These are phyloP conservation scores for Drosophila subpulchrella DNA, from an alignment of 1,140 invertebrate genomes.

Conservation along the genomic window DNA sequence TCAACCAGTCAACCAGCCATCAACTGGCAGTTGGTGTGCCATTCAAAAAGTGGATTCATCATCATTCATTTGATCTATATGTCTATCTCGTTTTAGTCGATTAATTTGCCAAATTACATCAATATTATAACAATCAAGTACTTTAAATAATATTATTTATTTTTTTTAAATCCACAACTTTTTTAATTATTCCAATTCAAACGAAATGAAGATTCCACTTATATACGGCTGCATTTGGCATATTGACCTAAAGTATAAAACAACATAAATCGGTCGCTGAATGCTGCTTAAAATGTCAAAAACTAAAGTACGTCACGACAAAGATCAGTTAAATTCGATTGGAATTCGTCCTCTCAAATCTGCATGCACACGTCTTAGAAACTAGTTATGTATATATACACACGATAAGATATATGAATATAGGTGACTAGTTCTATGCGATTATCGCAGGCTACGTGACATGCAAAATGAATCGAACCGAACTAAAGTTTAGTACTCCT, in stretches of 20 bases:
- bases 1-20: background rate
- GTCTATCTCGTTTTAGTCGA: background rate
- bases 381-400: constrained; percentile 31
- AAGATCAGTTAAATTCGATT: constrained; percentile 2
- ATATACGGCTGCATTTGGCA: background rate
- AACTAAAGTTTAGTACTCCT: constrained; percentile 1
- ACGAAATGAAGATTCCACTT: constrained; percentile 1
- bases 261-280: constrained; percentile 26
- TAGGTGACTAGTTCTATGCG: constrained; percentile 25
- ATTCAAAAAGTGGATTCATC: constrained; percentile 17
- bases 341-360: constrained; percentile 3
- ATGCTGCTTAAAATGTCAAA: constrained; percentile 16
- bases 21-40: background rate
- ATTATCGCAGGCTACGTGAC: constrained; percentile 31
- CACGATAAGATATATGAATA: constrained; percentile 9
- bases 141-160: background rate
- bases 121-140: too few species aligned
- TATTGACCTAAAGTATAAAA: constrained; percentile 17
- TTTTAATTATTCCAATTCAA: background rate
- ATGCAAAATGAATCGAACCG: constrained; percentile 33
- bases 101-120: background rate
- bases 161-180: background rate
- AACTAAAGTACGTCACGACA: constrained; percentile 22
- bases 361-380: constrained; percentile 33
- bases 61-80: background rate